phyloP scores from a whole-genome alignment of 2,797 vertebrate genomes.

The Apogon talboti region DNA sequence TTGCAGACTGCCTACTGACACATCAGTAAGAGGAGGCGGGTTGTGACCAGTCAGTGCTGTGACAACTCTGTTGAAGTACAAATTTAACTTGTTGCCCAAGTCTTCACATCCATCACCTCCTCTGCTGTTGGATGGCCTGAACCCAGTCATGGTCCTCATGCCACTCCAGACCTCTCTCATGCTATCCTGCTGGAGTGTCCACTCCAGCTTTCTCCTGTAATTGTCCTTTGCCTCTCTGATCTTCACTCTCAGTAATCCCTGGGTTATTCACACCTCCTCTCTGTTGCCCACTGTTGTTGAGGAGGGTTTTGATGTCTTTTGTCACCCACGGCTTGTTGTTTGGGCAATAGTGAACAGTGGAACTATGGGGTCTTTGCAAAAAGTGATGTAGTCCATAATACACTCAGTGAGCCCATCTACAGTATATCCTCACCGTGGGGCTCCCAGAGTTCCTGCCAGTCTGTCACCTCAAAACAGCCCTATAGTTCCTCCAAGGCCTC shows the following conservation, averaged over 20 bases:
- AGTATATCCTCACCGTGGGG: not conserved
- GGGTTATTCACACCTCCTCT: not conserved
- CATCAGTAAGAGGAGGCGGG: too few species aligned
- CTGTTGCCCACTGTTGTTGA: not conserved
- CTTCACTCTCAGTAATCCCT: not conserved
- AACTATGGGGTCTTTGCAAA: not conserved
- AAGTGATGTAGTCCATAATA: not conserved
- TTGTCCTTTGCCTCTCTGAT: not conserved
- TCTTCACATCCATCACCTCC: too few species aligned
- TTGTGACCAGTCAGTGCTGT: too few species aligned
- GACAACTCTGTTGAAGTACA: too few species aligned
- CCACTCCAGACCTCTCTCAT: too few species aligned
- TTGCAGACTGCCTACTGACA: too few species aligned
- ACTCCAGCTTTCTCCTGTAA: too few species aligned
- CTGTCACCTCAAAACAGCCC: not conserved
- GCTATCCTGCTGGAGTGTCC: too few species aligned
- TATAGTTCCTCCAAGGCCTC: not conserved
- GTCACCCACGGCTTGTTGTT: slow-evolving; percentile 2
- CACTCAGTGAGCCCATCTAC: not conserved
- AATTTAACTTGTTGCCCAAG: too few species aligned
- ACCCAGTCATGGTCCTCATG: too few species aligned
- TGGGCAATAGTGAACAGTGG: not conserved
- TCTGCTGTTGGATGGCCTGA: too few species aligned
- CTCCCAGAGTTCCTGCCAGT: not conserved
- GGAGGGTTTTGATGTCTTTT: not conserved